Evolutionary conservation across 2,888 invertebrate genomes (phyloP).

Genomic region (Limnephilus lunatus): DNA sequence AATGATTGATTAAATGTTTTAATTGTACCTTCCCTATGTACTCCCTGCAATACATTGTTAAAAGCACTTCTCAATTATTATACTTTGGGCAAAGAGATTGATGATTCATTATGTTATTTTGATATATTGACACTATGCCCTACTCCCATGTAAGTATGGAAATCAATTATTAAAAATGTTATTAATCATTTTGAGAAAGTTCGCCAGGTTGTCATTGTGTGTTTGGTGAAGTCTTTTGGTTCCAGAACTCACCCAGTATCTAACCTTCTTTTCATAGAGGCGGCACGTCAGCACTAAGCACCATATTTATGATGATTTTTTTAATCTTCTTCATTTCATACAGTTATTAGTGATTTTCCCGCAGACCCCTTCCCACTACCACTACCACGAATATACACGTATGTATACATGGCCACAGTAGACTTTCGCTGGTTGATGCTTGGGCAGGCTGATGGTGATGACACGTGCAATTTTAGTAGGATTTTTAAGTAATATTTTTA

Average conservation of each 20-base stretch:
- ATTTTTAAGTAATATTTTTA: too few species aligned
- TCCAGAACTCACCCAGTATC: neutral
- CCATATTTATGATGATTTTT: neutral
- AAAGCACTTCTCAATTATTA: neutral
- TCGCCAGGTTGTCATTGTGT: neutral
- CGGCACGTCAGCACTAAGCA: too few species aligned
- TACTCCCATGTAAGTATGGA: too few species aligned
- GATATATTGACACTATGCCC: neutral
- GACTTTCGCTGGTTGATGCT: too few species aligned
- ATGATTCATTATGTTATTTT: neutral
- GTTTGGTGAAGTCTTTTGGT: neutral
- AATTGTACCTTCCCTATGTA: constrained; percentile 15
- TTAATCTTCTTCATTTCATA: neutral
- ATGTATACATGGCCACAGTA: too few species aligned
- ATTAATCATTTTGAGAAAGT: neutral
- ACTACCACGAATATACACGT: too few species aligned
- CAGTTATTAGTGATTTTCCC: neutral
- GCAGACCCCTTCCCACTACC: too few species aligned
- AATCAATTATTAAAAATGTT: neutral
- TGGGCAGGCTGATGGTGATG: too few species aligned
- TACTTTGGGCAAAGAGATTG: neutral
- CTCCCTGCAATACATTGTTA: neutral
- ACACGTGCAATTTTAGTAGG: too few species aligned
- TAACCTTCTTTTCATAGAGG: neutral
- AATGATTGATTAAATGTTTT: constrained; percentile 38